A percentile compares a stretch with the other conserved stretches of the same genome.
Evolutionary conservation across 2,113 vertebrate genomes (phyloP).

Genomic region (Ramphastos sulfuratus): DNA sequence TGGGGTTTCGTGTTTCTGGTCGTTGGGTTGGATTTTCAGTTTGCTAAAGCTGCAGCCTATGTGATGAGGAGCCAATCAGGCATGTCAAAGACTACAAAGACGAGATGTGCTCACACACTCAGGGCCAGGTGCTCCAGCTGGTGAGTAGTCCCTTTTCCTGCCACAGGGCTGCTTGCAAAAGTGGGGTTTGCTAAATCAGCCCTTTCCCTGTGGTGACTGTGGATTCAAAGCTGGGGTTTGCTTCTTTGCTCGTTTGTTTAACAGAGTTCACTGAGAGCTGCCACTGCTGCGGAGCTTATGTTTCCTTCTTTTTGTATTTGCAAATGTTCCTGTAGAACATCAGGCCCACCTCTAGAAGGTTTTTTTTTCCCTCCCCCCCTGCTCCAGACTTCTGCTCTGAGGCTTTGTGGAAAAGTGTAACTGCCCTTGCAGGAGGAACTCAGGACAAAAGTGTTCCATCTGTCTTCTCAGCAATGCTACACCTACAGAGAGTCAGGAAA

Average conservation of each 20-base stretch:
- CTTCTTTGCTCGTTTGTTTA: neutral
- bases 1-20: neutral
- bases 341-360: neutral
- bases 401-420: neutral
- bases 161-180: neutral
- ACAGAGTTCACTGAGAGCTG: neutral
- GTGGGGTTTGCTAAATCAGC: rapidly evolving
- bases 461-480: neutral
- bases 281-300: rapidly evolving
- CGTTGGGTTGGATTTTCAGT: neutral
- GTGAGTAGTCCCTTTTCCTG: neutral
- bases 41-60: neutral
- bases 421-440: rapidly evolving
- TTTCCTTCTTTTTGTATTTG: neutral
- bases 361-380: neutral
- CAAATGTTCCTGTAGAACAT: neutral
- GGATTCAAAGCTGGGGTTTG: neutral
- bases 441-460: neutral
- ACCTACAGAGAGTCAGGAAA: neutral
- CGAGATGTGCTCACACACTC: rapidly evolving
- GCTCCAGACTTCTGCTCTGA: neutral
- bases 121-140: neutral
- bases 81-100: neutral
- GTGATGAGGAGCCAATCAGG: neutral
- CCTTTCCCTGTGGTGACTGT: neutral